Conservation (phyloP, 2,888 invertebrate species). For the Cephus pulcher region DNA sequence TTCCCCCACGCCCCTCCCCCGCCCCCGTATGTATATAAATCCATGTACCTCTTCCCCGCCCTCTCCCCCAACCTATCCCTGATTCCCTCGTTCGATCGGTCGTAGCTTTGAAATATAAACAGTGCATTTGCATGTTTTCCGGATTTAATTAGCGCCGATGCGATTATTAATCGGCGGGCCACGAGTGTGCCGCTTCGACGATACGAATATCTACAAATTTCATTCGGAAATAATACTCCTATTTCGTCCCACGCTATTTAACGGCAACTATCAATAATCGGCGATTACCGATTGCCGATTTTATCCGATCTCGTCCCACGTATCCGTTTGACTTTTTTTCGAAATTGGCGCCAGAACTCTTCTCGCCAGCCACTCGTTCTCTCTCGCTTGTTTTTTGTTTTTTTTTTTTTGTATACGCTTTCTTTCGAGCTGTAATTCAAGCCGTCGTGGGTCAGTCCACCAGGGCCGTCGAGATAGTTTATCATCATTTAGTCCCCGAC, state of each 20-base stretch:
- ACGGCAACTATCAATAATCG: not conserved
- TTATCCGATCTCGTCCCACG: not conserved
- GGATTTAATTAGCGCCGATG: slow-evolving; percentile 64
- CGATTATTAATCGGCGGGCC: slow-evolving; percentile 61
- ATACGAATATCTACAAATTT: slow-evolving; percentile 24
- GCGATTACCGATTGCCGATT: not conserved
- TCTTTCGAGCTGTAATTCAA: slow-evolving; percentile 54
- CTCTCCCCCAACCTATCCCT: slow-evolving; percentile 29
- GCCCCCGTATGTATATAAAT: slow-evolving; percentile 13
- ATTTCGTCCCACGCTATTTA: not conserved
- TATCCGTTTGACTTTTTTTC: not conserved
- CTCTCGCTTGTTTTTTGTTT: slow-evolving; percentile 22
- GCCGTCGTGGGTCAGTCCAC: slow-evolving; percentile 55
- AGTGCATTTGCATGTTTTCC: slow-evolving; percentile 64
- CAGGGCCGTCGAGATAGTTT: slow-evolving; percentile 62
- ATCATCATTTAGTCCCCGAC: slow-evolving; percentile 64
- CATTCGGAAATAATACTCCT: not conserved
- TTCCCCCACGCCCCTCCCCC: slow-evolving; percentile 18
- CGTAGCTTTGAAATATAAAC: slow-evolving; percentile 57
- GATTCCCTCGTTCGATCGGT: slow-evolving; percentile 26
- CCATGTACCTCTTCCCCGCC: slow-evolving; percentile 29
- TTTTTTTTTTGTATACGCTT: slow-evolving; percentile 10
- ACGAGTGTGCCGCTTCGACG: slow-evolving; percentile 40
- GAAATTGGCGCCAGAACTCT: not conserved
- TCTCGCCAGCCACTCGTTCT: slow-evolving; percentile 11